Evolutionary conservation across 2,888 invertebrate species (phyloP), one percentile per base, ranked within the genome.

Genomic region (Cremastinae sp.): DNA sequence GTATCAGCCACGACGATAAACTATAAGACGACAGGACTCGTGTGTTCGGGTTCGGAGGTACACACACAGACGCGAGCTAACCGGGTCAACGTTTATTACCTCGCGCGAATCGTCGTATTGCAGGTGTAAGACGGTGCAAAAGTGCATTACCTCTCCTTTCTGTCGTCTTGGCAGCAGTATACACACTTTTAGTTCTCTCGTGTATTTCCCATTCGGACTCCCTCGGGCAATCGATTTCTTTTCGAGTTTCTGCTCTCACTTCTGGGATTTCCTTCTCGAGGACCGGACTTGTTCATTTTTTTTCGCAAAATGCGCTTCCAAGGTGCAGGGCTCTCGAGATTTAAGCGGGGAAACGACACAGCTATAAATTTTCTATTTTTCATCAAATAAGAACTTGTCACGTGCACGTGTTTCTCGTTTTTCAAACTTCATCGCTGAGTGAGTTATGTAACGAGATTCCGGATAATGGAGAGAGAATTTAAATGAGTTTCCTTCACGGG

Each of bases 21-120:
- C 28, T 62, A 45, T 70, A 66, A 54, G 65, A 49, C 20, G 54
- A 12, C 41, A 18, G 36, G 49, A 18, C 68, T 54, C 41, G 47
- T 56, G 36, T 45, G 45, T 14, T n/a, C n/a, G n/a, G n/a, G 41
- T 49, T 47, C 51, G 28, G 1, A 22, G 12, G 18, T 10, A 41
- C 18, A 41, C 45, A 20, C 20, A 59, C 64, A 73, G 45, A 49
- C 41, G 51, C 16, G 65, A 71, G 64, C 22, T 69, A 77, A 76
- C 79, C 77, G 62, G 77, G 76, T 77, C 77, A 77, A 72, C 68
- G 64, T 66, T 77, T 68, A 76, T 77, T 76, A 74, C 72, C 72
- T 74, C 74, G 51, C 59, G 69, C 71, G n/a, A n/a, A 68, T 69
- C 47, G 47, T 58, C 34, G 64, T 72, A 53, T 28, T 47, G 64